Conservation (phyloP, 2,113 vertebrate genomes). For the Orcinus orca region DNA sequence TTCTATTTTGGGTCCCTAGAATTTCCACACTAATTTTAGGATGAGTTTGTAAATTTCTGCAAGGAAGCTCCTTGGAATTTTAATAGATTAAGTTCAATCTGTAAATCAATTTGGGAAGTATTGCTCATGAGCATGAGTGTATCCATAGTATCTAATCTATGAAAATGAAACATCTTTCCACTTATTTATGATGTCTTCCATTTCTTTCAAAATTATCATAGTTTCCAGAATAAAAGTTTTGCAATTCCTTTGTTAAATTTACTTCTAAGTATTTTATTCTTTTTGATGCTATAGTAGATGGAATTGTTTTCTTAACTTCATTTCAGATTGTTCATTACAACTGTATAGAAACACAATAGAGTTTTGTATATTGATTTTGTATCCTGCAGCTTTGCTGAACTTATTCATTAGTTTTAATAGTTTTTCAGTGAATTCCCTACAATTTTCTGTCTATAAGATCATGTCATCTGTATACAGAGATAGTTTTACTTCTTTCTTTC, state of each 20-base stretch:
- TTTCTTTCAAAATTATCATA: background rate
- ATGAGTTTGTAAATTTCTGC: background rate
- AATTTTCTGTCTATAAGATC: background rate
- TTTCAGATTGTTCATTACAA: background rate
- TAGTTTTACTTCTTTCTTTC: background rate
- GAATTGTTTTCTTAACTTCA: background rate
- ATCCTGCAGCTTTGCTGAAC: background rate
- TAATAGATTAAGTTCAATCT: background rate
- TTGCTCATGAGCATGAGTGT: background rate
- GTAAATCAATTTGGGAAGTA: background rate
- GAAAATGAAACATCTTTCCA: background rate
- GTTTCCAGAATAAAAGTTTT: background rate
- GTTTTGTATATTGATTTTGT: background rate
- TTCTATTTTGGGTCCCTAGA: background rate
- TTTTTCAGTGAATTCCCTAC: background rate
- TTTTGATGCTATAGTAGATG: background rate
- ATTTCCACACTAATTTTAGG: background rate
- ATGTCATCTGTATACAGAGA: background rate
- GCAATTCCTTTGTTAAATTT: background rate
- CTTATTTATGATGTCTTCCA: background rate
- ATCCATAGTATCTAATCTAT: background rate
- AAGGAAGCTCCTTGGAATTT: background rate
- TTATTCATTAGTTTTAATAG: background rate
- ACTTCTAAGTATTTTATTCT: background rate
- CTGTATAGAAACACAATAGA: background rate